Base-by-base conservation (phyloP, 1,140 invertebrate species). In the Microplitis demolitor region DNA sequence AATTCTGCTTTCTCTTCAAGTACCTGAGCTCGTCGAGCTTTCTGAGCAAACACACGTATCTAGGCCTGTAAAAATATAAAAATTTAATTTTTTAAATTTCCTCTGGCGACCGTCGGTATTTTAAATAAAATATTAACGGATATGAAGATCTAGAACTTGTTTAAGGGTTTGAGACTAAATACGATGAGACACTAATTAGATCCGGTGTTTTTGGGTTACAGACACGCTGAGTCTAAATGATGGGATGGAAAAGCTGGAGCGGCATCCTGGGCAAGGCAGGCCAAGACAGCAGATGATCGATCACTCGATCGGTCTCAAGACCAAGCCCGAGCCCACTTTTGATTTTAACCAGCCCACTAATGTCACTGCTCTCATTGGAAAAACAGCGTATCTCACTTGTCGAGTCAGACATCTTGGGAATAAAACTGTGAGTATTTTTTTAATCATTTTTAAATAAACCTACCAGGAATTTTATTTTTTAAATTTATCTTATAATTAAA, bases 331-430 rank as follows among this genome's bases (percentile, higher is more conserved):
- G 13, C 93, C 93, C 0, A 90, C 92, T 77, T 94, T 94, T 81
- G 93, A 95, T 79, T 87, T 89, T 50, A 87, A 89, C 4, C 93
- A 91, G 69, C 92, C 92, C 4, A 93, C 90, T 77, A 95, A 95
- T 82, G 92, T 95, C 31, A 95, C 93, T 33, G 93, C 93, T 0
- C 88, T 94, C 2, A 91, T 94, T 0, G 94, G 93, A 3, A 94
- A 94, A 84, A 91, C 92, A 13, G 93, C 93, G 50, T 93, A 93
- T 82, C 89, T 95, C 35, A 93, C 93, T 76, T 95, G 94, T 84
- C 89, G 93, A 75, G 93, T 95, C 8, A 90, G 91, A 78, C 93
- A 95, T 83, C 89, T 95, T 69, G 93, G 92, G 24, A 94, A 95
- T 80, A 90, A 92, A 87, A 94, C 93, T 83, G 93, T 94, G 83